These are phyloP conservation scores for Aphyosemion australe DNA, from an alignment of 2,113 vertebrate genomes.

Conservation along the genomic window DNA sequence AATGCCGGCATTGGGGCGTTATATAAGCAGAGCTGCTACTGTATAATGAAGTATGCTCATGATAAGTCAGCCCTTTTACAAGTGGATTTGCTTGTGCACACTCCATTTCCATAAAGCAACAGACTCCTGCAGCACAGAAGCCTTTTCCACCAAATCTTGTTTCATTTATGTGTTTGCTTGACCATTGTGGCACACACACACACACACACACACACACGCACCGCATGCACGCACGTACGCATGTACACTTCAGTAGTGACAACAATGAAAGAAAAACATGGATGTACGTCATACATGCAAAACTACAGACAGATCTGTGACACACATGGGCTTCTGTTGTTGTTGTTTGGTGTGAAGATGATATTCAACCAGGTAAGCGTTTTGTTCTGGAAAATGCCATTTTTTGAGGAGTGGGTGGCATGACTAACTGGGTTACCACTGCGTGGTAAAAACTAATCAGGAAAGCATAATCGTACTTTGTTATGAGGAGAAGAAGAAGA, in stretches of 20 bases:
- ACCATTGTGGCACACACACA: slow-evolving; percentile 12
- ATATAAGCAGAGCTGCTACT: slow-evolving; percentile 66
- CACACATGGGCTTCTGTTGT: too few species aligned
- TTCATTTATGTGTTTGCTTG: slow-evolving; percentile 20
- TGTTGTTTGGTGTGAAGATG: slow-evolving; percentile 41
- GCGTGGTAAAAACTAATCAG: slow-evolving; percentile 59
- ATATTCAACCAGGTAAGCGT: slow-evolving; percentile 54
- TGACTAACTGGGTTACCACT: slow-evolving; percentile 69
- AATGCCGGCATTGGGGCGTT: slow-evolving; percentile 37
- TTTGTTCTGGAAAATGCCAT: slow-evolving; percentile 55
- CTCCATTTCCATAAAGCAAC: slow-evolving; percentile 45
- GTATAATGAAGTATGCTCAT: slow-evolving; percentile 63
- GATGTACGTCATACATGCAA: neutral
- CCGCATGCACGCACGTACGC: neutral
- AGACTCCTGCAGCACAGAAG: slow-evolving; percentile 26
- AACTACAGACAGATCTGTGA: too few species aligned
- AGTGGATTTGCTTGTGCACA: slow-evolving; percentile 58
- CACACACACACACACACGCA: neutral
- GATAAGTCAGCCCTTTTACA: slow-evolving; percentile 64
- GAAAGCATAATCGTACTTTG: slow-evolving; percentile 65
- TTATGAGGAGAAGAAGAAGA: slow-evolving; percentile 41
- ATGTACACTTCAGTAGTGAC: too few species aligned
- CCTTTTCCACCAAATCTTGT: slow-evolving; percentile 28
- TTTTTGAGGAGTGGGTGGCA: slow-evolving; percentile 54
- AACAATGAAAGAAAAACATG: neutral